These are phyloP conservation scores for Parazoanthus swiftii DNA, from an alignment of 92 coral and sea anemone genomes.

Conservation along the genomic window DNA sequence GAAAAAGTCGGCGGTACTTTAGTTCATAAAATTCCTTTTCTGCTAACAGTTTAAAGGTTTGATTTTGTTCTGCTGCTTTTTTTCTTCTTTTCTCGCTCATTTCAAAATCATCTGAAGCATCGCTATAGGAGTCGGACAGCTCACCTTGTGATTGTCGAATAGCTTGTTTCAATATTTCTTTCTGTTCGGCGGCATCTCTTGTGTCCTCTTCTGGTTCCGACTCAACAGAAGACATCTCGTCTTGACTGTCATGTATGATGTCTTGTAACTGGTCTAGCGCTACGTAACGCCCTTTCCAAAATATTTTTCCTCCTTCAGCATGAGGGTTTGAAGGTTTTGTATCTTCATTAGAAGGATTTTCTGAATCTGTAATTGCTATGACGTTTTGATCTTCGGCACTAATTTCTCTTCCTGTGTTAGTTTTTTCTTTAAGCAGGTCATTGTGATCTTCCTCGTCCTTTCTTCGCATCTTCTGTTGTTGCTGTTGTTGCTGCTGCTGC, in stretches of 20 bases:
- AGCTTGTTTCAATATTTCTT: constrained; percentile 55
- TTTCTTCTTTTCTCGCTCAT: constrained; percentile 24
- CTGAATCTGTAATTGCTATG: background rate
- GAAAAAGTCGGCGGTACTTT: constrained; percentile 55
- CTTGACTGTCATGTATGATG: constrained; percentile 32
- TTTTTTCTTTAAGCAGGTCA: background rate
- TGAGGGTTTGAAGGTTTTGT: background rate
- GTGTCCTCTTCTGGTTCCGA: constrained; percentile 73
- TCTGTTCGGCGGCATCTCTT: constrained; percentile 45
- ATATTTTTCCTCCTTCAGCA: constrained; percentile 10
- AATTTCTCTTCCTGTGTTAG: background rate
- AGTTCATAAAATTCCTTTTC: constrained; percentile 68
- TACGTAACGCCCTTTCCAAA: constrained; percentile 2
- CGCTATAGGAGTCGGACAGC: constrained; percentile 72
- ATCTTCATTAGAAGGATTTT: background rate
- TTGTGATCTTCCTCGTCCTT: background rate
- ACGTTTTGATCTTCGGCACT: background rate
- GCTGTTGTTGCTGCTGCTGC: background rate
- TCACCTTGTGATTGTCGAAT: constrained; percentile 53
- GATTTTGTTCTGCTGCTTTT: constrained; percentile 40
- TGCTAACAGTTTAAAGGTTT: constrained; percentile 59
- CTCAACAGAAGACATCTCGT: constrained; percentile 66
- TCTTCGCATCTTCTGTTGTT: background rate
- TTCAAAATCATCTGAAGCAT: constrained; percentile 72
- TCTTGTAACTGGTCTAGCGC: background rate